Conservation (phyloP, 2,888 invertebrate genomes). For the Marasmarcha lunaedactyla region DNA sequence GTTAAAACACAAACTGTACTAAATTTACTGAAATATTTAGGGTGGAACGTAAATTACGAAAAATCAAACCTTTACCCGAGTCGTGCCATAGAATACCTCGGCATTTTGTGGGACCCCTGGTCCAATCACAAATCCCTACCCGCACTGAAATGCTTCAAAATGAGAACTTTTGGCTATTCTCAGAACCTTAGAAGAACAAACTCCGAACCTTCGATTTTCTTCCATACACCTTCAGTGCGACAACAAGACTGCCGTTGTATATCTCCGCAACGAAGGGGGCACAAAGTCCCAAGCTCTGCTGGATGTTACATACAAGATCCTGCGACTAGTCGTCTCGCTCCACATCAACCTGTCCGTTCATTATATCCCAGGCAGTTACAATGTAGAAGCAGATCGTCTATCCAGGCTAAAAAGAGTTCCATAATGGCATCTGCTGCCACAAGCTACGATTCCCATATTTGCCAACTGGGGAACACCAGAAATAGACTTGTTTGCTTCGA, state of each 20-base stretch:
- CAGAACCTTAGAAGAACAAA: constrained; percentile 7
- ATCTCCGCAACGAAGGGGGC: constrained; percentile 10
- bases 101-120: constrained; percentile 15
- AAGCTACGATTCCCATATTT: constrained; percentile 12
- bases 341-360: too few species aligned
- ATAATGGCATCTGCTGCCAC: constrained; percentile 18
- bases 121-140: constrained; percentile 10
- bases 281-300: too few species aligned
- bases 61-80: constrained; percentile 11
- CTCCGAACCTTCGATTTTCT: constrained; percentile 3
- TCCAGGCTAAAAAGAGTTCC: too few species aligned
- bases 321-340: too few species aligned
- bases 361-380: too few species aligned
- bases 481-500: constrained; percentile 15
- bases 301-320: too few species aligned
- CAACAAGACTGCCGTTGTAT: constrained; percentile 17
- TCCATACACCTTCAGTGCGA: constrained; percentile 18
- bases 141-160: constrained; percentile 6
- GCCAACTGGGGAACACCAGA: constrained; percentile 12
- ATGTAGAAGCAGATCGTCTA: too few species aligned
- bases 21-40: constrained; percentile 5
- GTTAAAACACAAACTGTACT: background rate
- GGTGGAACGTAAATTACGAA: constrained; percentile 11
- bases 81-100: constrained; percentile 11
- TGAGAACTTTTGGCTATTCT: constrained; percentile 17